A percentile compares a stretch with the other conserved stretches of the same genome.
Evolutionary conservation across 1,140 invertebrate genomes (phyloP).

Genomic region (Caenorhabditis inopinata): DNA sequence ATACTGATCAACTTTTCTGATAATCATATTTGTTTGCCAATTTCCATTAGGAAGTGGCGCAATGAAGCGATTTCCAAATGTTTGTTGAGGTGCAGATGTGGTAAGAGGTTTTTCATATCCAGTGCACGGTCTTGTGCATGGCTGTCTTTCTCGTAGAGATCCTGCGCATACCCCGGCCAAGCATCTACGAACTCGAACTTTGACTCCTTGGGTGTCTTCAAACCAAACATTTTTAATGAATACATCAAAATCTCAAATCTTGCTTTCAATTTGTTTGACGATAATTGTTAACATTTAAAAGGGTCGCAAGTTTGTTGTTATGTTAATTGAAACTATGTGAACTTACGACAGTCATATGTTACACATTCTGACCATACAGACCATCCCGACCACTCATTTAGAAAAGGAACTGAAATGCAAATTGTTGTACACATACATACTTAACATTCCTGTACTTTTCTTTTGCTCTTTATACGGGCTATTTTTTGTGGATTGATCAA

Average conservation of each 20-base stretch:
- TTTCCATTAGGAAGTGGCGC: constrained; percentile 26
- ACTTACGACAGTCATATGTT: constrained; percentile 30
- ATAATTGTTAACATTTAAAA: too few species aligned
- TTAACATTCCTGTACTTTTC: background rate
- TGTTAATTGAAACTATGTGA: background rate
- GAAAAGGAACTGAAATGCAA: background rate
- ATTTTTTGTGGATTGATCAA: background rate
- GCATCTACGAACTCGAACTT: constrained; percentile 23
- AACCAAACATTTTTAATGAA: background rate
- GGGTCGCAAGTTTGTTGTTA: background rate
- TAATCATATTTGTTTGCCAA: background rate
- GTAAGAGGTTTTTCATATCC: background rate
- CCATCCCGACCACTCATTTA: constrained; percentile 25
- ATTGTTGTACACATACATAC: background rate
- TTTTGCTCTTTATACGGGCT: constrained; percentile 3
- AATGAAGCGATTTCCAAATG: background rate
- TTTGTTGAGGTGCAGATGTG: constrained; percentile 3
- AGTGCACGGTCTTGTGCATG: background rate
- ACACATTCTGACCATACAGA: constrained; percentile 7
- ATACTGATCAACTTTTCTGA: background rate
- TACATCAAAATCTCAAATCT: too few species aligned
- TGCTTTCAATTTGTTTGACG: background rate
- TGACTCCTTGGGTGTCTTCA: constrained; percentile 20
- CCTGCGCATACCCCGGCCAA: constrained; percentile 34
- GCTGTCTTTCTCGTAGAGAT: background rate